phyloP scores from a whole-genome alignment of 2,888 invertebrate genomes.

The Papilio protenor region DNA sequence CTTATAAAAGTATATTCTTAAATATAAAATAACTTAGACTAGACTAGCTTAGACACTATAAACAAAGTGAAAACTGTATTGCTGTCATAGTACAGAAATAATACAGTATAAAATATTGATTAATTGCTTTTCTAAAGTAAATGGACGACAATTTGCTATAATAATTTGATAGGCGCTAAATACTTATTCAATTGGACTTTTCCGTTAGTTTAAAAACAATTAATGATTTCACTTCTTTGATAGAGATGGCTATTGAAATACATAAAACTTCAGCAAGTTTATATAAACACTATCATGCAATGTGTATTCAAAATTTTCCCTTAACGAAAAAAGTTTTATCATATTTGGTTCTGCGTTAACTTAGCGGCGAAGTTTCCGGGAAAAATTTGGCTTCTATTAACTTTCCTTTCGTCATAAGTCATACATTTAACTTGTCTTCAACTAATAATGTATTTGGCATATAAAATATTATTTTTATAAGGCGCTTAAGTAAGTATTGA shows the following conservation, averaged over 20 bases:
- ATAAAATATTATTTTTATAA: not conserved
- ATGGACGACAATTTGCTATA: too few species aligned
- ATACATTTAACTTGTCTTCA: constrained; percentile 21
- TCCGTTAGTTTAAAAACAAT: not conserved
- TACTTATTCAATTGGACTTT: not conserved
- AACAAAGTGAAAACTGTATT: too few species aligned
- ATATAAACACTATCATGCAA: not conserved
- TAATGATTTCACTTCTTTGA: not conserved
- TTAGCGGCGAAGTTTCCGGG: not conserved
- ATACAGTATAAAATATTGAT: too few species aligned
- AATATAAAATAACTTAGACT: too few species aligned
- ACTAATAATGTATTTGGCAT: not conserved
- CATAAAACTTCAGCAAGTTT: not conserved
- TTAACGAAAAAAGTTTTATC: not conserved
- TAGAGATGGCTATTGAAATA: not conserved
- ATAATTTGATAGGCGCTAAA: too few species aligned
- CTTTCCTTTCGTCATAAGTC: constrained; percentile 15
- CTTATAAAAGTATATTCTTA: too few species aligned
- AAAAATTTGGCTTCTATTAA: constrained; percentile 3
- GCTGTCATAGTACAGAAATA: too few species aligned
- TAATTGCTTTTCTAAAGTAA: too few species aligned
- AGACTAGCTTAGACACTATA: too few species aligned
- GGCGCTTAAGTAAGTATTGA: not conserved
- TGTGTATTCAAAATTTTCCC: not conserved
- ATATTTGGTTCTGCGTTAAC: not conserved